Percentiles rank a stretch among this genome's conserved stretches.
phyloP scores from a whole-genome alignment of 1,140 invertebrate species.

The Cataglyphis hispanica region DNA sequence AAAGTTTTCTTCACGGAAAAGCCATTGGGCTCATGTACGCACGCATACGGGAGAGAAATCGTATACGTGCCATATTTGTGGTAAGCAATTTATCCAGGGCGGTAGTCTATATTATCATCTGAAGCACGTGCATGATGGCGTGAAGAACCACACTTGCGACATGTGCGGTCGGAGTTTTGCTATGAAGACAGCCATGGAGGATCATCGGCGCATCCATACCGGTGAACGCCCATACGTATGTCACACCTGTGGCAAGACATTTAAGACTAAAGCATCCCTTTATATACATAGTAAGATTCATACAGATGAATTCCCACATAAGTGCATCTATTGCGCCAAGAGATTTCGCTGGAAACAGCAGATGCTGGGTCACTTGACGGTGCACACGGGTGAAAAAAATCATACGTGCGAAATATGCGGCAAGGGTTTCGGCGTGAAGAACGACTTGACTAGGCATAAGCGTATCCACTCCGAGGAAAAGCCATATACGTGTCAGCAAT shows the following conservation, averaged over 20 bases:
- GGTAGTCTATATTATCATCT: constrained; percentile 66
- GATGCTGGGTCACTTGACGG: constrained; percentile 84
- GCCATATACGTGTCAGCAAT: constrained; percentile 86
- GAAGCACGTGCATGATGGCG: constrained; percentile 74
- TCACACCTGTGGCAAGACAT: constrained; percentile 88
- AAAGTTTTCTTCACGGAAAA: constrained; percentile 65
- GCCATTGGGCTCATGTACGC: constrained; percentile 58
- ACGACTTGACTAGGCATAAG: constrained; percentile 86
- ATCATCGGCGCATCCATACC: constrained; percentile 89
- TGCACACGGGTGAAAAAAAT: constrained; percentile 85
- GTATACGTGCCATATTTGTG: constrained; percentile 68
- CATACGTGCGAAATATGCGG: constrained; percentile 86
- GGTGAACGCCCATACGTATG: constrained; percentile 89
- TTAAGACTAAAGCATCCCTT: constrained; percentile 86
- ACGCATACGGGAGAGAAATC: constrained; percentile 64
- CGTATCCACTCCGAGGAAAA: constrained; percentile 86
- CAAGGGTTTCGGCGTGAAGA: constrained; percentile 86
- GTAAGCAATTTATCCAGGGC: constrained; percentile 68
- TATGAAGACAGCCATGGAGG: constrained; percentile 87
- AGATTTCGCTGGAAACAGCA: constrained; percentile 86
- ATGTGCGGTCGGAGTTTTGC: constrained; percentile 83
- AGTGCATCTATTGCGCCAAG: constrained; percentile 85
- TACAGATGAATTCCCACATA: constrained; percentile 86
- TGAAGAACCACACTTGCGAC: constrained; percentile 84
- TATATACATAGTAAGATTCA: constrained; percentile 87